phyloP scores from a whole-genome alignment of 2,113 vertebrate genomes.

The Spermophilus dauricus region DNA sequence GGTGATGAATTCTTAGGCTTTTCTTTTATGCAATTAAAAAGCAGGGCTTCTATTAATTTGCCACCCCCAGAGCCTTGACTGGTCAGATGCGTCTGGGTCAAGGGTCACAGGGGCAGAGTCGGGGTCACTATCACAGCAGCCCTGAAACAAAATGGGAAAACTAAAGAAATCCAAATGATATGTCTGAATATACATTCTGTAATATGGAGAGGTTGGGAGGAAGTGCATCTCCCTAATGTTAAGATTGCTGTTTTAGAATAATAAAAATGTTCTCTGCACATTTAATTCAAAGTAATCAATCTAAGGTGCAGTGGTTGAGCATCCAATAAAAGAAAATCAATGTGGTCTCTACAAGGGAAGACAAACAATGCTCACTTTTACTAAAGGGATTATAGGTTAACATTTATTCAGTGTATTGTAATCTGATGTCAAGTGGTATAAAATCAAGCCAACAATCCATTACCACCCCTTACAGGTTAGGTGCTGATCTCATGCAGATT shows the following conservation, averaged over 20 bases:
- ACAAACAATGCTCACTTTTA: constrained; percentile 95
- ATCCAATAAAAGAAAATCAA: constrained; percentile 98
- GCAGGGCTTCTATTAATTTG: constrained; percentile 99
- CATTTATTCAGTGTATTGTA: constrained; percentile 96
- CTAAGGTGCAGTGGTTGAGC: constrained; percentile 92
- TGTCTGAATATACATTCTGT: constrained; percentile 81
- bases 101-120: constrained; percentile 96
- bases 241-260: constrained; percentile 89
- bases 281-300: constrained; percentile 99
- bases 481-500: constrained; percentile 94
- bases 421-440: constrained; percentile 93
- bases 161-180: constrained; percentile 90
- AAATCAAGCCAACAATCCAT: constrained; percentile 97
- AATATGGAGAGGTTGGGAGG: constrained; percentile 27
- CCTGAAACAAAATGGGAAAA: constrained; percentile 89
- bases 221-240: constrained; percentile 87
- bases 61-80: constrained; percentile 97
- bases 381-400: constrained; percentile 97
- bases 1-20: constrained; percentile 99
- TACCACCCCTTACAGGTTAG: constrained; percentile 93
- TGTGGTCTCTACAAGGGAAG: constrained; percentile 91
- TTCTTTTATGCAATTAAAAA: constrained; percentile 99
- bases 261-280: constrained; percentile 93
- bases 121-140: constrained; percentile 95
- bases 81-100: constrained; percentile 99